These are phyloP conservation scores for Hybos culiciformis DNA, from an alignment of 2,888 invertebrate species.

Conservation along the genomic window DNA sequence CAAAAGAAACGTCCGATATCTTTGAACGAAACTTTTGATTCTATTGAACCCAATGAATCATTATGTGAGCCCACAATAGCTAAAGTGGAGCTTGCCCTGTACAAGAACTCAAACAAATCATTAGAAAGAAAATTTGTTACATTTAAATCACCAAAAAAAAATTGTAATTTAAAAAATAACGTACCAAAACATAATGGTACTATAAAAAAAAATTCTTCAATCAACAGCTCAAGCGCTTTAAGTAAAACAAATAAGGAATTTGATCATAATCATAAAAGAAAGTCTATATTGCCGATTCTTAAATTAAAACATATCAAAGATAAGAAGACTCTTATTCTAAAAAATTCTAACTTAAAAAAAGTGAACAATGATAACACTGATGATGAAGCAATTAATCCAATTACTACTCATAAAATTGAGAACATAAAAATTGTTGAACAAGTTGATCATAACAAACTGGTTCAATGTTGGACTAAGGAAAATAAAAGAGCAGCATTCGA, in stretches of 20 bases:
- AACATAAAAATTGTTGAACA: slow-evolving; percentile 9
- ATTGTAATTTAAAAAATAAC: slow-evolving; percentile 22
- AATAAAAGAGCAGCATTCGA: slow-evolving; percentile 33
- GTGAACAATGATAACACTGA: background rate
- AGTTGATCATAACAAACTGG: slow-evolving; percentile 18
- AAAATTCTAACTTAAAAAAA: background rate
- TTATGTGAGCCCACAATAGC: slow-evolving; percentile 27
- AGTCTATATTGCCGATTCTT: slow-evolving; percentile 27
- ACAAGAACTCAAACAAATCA: slow-evolving; percentile 23
- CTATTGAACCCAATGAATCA: slow-evolving; percentile 28
- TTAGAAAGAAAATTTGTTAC: slow-evolving; percentile 23
- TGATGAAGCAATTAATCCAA: background rate
- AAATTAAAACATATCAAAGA: slow-evolving; percentile 17
- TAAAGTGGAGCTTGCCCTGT: slow-evolving; percentile 25
- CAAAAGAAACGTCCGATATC: slow-evolving; percentile 9
- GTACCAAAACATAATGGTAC: slow-evolving; percentile 8
- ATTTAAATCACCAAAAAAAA: slow-evolving; percentile 30
- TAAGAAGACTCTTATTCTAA: background rate
- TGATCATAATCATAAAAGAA: slow-evolving; percentile 24
- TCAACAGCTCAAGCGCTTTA: slow-evolving; percentile 22
- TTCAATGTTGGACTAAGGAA: slow-evolving; percentile 29
- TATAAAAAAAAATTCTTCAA: background rate
- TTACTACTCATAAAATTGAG: slow-evolving; percentile 1
- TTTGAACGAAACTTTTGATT: slow-evolving; percentile 28
- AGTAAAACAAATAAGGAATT: slow-evolving; percentile 27